These are phyloP conservation scores for Chloromyia formosa DNA, from an alignment of 2,888 invertebrate genomes.

Conservation along the genomic window DNA sequence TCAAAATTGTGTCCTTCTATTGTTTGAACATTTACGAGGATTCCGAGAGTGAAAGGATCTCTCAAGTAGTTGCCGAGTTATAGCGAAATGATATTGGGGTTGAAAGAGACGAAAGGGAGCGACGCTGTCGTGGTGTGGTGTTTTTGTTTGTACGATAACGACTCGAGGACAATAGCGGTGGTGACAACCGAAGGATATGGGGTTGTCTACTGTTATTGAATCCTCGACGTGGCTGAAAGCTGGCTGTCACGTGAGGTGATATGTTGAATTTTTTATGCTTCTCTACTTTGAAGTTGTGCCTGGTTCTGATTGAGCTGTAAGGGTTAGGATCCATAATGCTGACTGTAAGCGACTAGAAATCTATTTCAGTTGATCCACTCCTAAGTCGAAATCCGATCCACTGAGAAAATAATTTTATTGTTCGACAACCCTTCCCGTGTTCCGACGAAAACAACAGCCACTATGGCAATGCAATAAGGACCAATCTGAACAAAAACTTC, in stretches of 20 bases:
- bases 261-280: too few relatives aligned
- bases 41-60: constrained; percentile 44
- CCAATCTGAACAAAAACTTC: constrained; percentile 8
- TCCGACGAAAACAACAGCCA: too few relatives aligned
- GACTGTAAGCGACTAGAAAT: too few relatives aligned
- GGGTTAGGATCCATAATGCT: too few relatives aligned
- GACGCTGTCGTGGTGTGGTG: not conserved
- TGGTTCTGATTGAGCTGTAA: too few relatives aligned
- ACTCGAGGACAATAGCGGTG: constrained; percentile 6
- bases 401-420: too few relatives aligned
- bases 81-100: constrained; percentile 2
- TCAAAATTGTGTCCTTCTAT: constrained; percentile 49
- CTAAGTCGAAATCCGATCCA: too few relatives aligned
- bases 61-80: constrained; percentile 41
- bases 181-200: constrained; percentile 18
- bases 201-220: constrained; percentile 15
- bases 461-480: not conserved
- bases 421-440: too few relatives aligned
- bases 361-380: too few relatives aligned
- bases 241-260: not conserved
- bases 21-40: constrained; percentile 49
- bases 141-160: not conserved
- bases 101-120: not conserved
- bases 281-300: too few relatives aligned
- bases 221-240: not conserved